Base-by-base conservation (phyloP, 2,113 vertebrate species). In the Petrocephalus microphthalmus region DNA sequence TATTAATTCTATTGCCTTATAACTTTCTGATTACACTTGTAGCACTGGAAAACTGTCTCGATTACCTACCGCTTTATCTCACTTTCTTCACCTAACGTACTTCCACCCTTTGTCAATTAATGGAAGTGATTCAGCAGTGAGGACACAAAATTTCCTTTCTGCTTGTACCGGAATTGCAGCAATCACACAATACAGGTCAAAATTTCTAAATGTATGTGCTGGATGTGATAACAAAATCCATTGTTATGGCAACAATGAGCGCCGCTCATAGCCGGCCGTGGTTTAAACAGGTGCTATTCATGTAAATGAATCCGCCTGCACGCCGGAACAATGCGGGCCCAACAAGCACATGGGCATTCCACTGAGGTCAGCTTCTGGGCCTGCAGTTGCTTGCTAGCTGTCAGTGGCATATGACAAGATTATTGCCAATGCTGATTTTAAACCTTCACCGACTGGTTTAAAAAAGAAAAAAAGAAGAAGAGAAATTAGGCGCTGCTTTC, bases 281-380 rank as follows among this genome's bases (percentile, higher is more conserved):
- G 87, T 92, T 90, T 91, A 92, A 94, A 92, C 92, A 93, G 92
- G 92, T 92, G 88, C 13, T 5, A 29, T 60, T 84, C 15, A 5
- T 78, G 89, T 91, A 87, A 88, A 90, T 90, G 90, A 88, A 85
- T 67, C 47, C 83, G 11, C 49, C 52, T 37, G 82, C 71, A 83
- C 20, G 53, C 74, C 56, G n/a, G 29, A 60, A 87, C 52, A 67
- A 52, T 60, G 20, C 54, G 60, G 74, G 52, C 78, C 1, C 57
- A 84, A 82, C 92, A 51, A 91, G 87, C 84, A 84, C 85, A 8
- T 91, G 89, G 92, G 90, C 92, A 93, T 95, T 94, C 94, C 92
- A 90, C 45, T 0, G 91, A 90, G 91, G 91, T 94, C 93, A 92
- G 89, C 90, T 87, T 74, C 87, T 81, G 84, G 84, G 88, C 88